Percentiles rank a stretch among this genome's conserved stretches.
Conservation (phyloP, 2,888 invertebrate species). For the Euphydryas editha region DNA sequence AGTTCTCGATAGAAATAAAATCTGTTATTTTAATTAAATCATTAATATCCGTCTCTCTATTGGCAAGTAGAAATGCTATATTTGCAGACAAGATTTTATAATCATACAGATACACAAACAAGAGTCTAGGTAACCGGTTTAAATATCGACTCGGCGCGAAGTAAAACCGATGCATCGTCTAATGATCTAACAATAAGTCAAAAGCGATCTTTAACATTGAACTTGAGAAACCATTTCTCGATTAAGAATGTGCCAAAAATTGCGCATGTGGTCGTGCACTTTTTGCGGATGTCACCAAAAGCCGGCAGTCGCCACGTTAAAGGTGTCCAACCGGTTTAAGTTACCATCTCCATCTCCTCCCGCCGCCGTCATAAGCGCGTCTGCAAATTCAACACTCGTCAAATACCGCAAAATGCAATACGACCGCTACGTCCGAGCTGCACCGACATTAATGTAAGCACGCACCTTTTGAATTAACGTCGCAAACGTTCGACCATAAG, state of each 20-base stretch:
- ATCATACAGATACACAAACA: conserved; percentile 59
- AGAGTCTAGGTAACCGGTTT: conserved; percentile 66
- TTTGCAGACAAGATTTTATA: conserved; percentile 46
- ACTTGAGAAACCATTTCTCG: conserved; percentile 44
- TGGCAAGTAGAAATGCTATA: conserved; percentile 58
- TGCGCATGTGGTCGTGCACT: conserved; percentile 71
- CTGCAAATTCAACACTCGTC: conserved; percentile 80
- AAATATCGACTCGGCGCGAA: conserved; percentile 59
- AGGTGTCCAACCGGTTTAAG: conserved; percentile 79
- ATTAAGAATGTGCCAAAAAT: conserved; percentile 63
- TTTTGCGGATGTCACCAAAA: conserved; percentile 82
- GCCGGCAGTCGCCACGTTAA: conserved; percentile 70
- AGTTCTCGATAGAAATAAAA: conserved; percentile 32
- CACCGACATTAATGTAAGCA: conserved; percentile 53
- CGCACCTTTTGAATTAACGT: conserved; percentile 40
- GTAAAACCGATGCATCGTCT: conserved; percentile 65
- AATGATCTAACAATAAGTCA: conserved; percentile 64
- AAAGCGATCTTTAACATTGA: conserved; percentile 54
- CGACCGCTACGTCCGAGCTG: conserved; percentile 51
- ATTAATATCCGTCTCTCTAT: conserved; percentile 48
- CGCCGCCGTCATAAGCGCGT: conserved; percentile 74
- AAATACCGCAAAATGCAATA: conserved; percentile 73
- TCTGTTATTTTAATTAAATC: conserved; percentile 47
- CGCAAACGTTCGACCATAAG: conserved; percentile 26
- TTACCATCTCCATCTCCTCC: conserved; percentile 70